Base-by-base conservation (phyloP, 2,113 vertebrate species). In the Leptobrachium leishanense region DNA sequence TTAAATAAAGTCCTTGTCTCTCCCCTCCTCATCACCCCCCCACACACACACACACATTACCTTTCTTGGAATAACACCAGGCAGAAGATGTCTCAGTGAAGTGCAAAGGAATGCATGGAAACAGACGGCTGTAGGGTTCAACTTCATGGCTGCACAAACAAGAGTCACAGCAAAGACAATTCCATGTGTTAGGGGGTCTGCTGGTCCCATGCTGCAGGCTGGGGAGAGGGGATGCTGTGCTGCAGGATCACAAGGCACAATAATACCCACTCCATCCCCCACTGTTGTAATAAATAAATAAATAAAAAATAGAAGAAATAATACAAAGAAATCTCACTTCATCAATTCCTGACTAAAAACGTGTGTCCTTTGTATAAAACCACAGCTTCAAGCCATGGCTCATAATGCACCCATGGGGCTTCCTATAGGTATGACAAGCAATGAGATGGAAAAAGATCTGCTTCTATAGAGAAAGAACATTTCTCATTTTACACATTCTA, bases 251-350 rank as follows among this genome's bases (percentile, higher is more conserved):
- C 31, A 76, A 68, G 65, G 75, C 75, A 55, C 50, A 13, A 12
- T 76, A 31, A 53, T 53, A 40, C 74, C 64, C 44, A 68, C 75
- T 66, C 75, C 75, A 64, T 68, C n/a, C 12, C 73, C 50, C 15
- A 74, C 46, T 50, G 46, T 31, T 31, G 20, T 31, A 31, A 31
- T 31, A 31, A 31, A 31, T 31, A 31, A 31, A 31, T 31, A 31
- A 31, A 31, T 31, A 31, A 31, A 31, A 31, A 31, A 31, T 31
- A 31, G 20, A 31, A 31, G 20, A 31, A 31, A 31, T 50, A 63
- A 46, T 67, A 39, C 63, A 76, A 46, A 76, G 63, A 62, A 42
- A 67, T 42, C 63, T 76, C 13, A 42, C 66, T 62, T 63, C 67
- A 15, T 67, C 63, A 20, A 68, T 76, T 76, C 66, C 74, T 63